Evolutionary conservation across 1,140 invertebrate genomes (phyloP).

Genomic region (Drosophila sucinea): DNA sequence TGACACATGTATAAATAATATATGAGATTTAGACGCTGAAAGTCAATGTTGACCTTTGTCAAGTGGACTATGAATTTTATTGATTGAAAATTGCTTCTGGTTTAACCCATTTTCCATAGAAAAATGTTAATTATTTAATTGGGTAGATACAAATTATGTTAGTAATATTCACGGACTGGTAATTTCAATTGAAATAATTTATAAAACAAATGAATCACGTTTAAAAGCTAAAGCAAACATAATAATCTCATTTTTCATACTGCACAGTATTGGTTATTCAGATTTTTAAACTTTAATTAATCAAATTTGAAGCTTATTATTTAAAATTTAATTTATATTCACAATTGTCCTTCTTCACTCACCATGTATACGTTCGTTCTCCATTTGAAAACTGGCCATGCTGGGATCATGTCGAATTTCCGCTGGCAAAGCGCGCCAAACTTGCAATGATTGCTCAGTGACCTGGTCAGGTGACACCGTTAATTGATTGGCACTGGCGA

Average conservation of each 20-base stretch:
- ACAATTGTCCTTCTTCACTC: constrained; percentile 24
- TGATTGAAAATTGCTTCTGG: not conserved
- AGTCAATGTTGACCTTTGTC: constrained; percentile 30
- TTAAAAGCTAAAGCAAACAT: too few relatives aligned
- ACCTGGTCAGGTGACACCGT: constrained; percentile 81
- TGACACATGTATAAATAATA: constrained; percentile 31
- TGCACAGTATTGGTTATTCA: too few relatives aligned
- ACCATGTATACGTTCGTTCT: constrained; percentile 86
- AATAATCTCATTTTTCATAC: too few relatives aligned
- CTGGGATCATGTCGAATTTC: constrained; percentile 86
- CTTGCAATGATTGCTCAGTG: constrained; percentile 85
- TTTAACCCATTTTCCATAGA: not conserved
- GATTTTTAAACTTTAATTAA: too few relatives aligned
- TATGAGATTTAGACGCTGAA: constrained; percentile 10
- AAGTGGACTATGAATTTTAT: constrained; percentile 49
- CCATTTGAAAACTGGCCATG: constrained; percentile 85
- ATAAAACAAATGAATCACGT: too few relatives aligned
- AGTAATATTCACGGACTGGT: too few relatives aligned
- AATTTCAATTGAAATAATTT: too few relatives aligned
- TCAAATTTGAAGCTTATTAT: too few relatives aligned
- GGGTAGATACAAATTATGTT: too few relatives aligned
- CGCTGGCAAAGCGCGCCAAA: constrained; percentile 86
- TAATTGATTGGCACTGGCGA: constrained; percentile 7
- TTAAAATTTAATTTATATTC: not conserved
- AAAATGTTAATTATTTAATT: too few relatives aligned